Evolutionary conservation across 2,113 vertebrate species (phyloP).

Genomic region (Zeus faber): DNA sequence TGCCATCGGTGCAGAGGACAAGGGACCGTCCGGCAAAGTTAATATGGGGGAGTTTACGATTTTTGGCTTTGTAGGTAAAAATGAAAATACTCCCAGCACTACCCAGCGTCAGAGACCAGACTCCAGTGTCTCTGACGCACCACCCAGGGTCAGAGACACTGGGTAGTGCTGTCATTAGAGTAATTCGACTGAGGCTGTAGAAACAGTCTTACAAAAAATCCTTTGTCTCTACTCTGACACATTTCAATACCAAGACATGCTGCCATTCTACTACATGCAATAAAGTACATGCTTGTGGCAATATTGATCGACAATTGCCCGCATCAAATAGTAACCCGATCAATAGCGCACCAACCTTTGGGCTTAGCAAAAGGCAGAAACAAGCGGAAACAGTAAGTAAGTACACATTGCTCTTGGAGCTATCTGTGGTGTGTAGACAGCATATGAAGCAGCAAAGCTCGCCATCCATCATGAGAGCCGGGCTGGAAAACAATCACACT

Average conservation of each 20-base stretch:
- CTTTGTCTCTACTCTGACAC: slow-evolving; percentile 15
- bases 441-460: slow-evolving; percentile 42
- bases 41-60: no score
- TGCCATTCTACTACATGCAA: slow-evolving; percentile 13
- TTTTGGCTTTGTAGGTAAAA: no score
- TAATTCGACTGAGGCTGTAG: no score
- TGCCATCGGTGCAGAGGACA: no score
- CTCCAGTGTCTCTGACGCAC: no score
- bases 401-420: slow-evolving; percentile 28
- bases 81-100: no score
- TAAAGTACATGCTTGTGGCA: slow-evolving; percentile 13
- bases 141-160: no score
- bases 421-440: slow-evolving; percentile 24
- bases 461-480: slow-evolving; percentile 58
- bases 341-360: slow-evolving; percentile 23
- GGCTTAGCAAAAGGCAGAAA: slow-evolving; percentile 41
- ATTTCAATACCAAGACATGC: slow-evolving; percentile 19
- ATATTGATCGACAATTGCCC: slow-evolving; percentile 27
- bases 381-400: slow-evolving; percentile 13
- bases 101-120: no score
- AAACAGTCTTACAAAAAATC: no score
- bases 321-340: slow-evolving; percentile 19
- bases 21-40: no score
- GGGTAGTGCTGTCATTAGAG: no score
- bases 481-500: slow-evolving; percentile 60